Evolutionary conservation across 1,140 invertebrate species (phyloP).

Genomic region (Drosophila orosa): DNA sequence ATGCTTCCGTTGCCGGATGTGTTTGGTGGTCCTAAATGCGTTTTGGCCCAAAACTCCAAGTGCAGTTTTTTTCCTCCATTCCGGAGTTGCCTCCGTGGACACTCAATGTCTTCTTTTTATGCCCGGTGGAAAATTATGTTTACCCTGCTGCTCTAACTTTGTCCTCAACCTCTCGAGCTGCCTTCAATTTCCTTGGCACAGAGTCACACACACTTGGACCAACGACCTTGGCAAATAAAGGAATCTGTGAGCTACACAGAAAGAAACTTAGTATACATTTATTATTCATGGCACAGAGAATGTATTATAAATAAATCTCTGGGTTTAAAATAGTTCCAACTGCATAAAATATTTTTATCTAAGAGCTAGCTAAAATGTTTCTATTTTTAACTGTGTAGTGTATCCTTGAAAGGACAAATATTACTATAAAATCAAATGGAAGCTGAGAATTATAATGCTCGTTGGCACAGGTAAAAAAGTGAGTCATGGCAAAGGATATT

Average conservation of each 20-base stretch:
- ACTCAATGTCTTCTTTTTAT: constrained; percentile 41
- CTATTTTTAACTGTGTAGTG: background rate
- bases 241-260: background rate
- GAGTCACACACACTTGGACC: constrained; percentile 15
- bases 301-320: background rate
- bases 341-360: background rate
- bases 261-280: background rate
- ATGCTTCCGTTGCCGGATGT: constrained; percentile 71
- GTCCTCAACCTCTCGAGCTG: constrained; percentile 21
- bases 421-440: constrained; percentile 1
- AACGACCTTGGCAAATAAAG: constrained; percentile 36
- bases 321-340: background rate
- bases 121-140: constrained; percentile 67
- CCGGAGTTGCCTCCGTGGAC: constrained; percentile 11
- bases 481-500: constrained; percentile 9
- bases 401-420: constrained; percentile 29
- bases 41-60: constrained; percentile 52
- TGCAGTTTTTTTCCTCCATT: constrained; percentile 10
- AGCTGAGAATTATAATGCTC: constrained; percentile 30
- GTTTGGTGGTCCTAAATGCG: constrained; percentile 70
- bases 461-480: constrained; percentile 23
- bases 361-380: background rate
- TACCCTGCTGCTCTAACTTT: constrained; percentile 65
- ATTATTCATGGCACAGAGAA: background rate
- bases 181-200: constrained; percentile 13